Evolutionary conservation across 2,888 invertebrate genomes (phyloP).

Genomic region (Caenorhabditis uteleia): DNA sequence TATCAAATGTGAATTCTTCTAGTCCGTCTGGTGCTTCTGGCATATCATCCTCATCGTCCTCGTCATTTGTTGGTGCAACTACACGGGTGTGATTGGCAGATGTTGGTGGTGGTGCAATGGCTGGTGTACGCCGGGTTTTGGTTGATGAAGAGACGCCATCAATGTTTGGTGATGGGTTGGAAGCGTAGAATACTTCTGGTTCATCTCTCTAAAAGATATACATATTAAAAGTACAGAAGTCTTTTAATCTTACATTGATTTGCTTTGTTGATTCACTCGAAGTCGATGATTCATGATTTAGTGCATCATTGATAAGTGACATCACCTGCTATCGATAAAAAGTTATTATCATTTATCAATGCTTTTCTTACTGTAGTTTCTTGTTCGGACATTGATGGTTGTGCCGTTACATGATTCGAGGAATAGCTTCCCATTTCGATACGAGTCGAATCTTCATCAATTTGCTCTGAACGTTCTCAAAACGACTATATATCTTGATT

Average conservation of each 20-base stretch:
- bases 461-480: neutral
- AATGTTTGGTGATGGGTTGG: too few species aligned
- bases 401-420: too few species aligned
- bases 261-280: neutral
- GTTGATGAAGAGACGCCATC: too few species aligned
- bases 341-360: neutral
- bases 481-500: neutral
- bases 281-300: constrained; percentile 31
- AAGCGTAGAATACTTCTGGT: too few species aligned
- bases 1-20: too few species aligned
- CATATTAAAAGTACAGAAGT: too few species aligned
- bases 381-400: too few species aligned
- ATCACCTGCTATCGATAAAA: constrained; percentile 49
- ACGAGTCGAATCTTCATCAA: constrained; percentile 43
- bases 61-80: neutral
- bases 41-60: neutral
- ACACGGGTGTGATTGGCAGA: too few species aligned
- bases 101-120: neutral
- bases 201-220: too few species aligned
- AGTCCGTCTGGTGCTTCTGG: too few species aligned
- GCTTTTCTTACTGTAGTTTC: constrained; percentile 1
- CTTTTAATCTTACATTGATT: too few species aligned
- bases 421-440: constrained; percentile 46
- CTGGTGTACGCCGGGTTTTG: too few species aligned
- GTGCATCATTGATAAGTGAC: constrained; percentile 52